Evolutionary conservation across 2,797 vertebrate species (phyloP).

Genomic region (Dendrocincla fuliginosa): DNA sequence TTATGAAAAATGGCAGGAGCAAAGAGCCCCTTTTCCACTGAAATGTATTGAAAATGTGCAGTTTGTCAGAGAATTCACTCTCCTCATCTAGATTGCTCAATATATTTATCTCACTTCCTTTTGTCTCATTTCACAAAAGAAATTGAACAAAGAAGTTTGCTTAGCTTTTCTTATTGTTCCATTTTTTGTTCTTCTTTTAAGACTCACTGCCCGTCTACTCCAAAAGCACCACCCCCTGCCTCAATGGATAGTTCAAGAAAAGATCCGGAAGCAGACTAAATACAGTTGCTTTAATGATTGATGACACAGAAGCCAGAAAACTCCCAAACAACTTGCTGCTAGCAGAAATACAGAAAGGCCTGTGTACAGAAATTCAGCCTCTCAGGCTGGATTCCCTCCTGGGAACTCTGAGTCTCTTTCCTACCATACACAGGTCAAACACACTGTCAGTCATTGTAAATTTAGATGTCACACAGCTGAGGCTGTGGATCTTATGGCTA

Average conservation of each 20-base stretch:
- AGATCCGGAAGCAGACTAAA: background rate
- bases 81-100: background rate
- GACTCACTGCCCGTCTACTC: background rate
- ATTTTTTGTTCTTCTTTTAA: background rate
- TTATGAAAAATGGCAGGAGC: background rate
- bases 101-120: background rate
- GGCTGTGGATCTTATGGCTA: accelerated
- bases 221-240: background rate
- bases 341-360: background rate
- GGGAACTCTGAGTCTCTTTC: background rate
- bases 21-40: background rate
- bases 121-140: slow-evolving; percentile 20
- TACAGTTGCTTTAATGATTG: background rate
- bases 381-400: background rate
- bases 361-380: background rate
- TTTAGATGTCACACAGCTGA: background rate
- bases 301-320: background rate
- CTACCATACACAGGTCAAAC: background rate
- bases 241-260: background rate
- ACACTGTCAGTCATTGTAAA: background rate
- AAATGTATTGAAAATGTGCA: background rate
- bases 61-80: background rate
- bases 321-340: background rate
- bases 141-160: background rate
- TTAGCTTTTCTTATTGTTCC: background rate